These are phyloP conservation scores for Helleia helle DNA, from an alignment of 2,888 invertebrate genomes.

Conservation along the genomic window DNA sequence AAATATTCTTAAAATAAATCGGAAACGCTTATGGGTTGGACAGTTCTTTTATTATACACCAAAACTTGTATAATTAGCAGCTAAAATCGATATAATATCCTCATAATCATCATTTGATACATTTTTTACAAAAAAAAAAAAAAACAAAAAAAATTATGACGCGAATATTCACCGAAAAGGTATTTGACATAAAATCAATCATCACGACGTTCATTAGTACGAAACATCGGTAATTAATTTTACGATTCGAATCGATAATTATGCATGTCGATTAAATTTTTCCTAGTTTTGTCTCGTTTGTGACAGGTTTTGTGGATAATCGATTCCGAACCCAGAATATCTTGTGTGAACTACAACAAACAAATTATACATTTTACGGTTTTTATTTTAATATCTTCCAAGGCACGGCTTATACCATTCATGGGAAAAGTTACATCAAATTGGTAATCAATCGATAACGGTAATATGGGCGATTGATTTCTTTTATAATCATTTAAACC, in stretches of 20 bases:
- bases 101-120: background rate
- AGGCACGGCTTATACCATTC: constrained; percentile 34
- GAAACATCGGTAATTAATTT: constrained; percentile 8
- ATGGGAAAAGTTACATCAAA: constrained; percentile 42
- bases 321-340: constrained; percentile 8
- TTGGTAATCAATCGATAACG: constrained; percentile 43
- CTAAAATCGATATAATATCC: background rate
- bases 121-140: background rate
- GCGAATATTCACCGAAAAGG: background rate
- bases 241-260: constrained; percentile 7
- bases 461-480: constrained; percentile 48
- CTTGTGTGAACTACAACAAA: constrained; percentile 36
- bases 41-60: background rate
- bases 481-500: constrained; percentile 27
- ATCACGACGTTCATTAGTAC: constrained; percentile 5
- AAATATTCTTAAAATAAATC: background rate
- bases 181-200: constrained; percentile 4
- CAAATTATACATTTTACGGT: constrained; percentile 41
- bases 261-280: constrained; percentile 2
- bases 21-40: background rate
- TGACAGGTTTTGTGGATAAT: constrained; percentile 10
- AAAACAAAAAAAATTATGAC: background rate
- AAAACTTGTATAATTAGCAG: constrained; percentile 3
- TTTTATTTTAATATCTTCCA: constrained; percentile 42
- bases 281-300: background rate